Base-by-base conservation (phyloP, 2,888 invertebrate species). In the Apamea sordens region DNA sequence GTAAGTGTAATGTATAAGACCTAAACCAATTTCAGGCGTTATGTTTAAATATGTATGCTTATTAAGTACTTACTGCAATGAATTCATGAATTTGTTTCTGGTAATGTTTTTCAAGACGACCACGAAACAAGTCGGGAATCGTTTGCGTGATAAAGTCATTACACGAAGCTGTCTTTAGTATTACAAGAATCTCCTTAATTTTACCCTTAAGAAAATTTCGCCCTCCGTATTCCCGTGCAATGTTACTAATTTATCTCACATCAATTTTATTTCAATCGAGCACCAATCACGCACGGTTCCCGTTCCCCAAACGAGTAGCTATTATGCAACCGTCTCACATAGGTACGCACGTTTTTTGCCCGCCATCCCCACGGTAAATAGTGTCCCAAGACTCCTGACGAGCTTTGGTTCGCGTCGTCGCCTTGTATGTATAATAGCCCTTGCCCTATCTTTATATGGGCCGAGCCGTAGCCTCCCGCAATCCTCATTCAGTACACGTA, bases 401-500 rank as follows among this genome's bases (percentile, higher is more conserved):
- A 92, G 93, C 92, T 93, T 92, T 89, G 90, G 89, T 89, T 84
- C 88, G 86, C 84, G 80, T 87, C 80, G 90, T 91, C 91, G 90
- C 90, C 91, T 89, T 91, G 90, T 94, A 93, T 91, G 93, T 94
- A 95, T 95, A 95, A 95, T 94, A 94, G 94, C 95, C 95, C 95
- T 94, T 94, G 96, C 96, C 95, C 96, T 94, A 96, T 95, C 96
- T 96, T 94, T 95, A 96, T 96, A 96, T 96, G 96, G 96, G 96
- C 94, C 96, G 96, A 93, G 95, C 95, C 95, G 96, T 96, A 96
- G 94, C 92, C 95, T 95, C 95, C 94, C 94, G 95, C 95, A 93
- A 95, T 96, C 95, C 95, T 95, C 96, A 97, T 97, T 96, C 97
- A 96, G 94, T 95, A 93, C 97, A 96, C 97, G 97, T 96, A 96